Evolutionary conservation across 1,140 invertebrate species (phyloP).

Genomic region (Bombus impatiens): DNA sequence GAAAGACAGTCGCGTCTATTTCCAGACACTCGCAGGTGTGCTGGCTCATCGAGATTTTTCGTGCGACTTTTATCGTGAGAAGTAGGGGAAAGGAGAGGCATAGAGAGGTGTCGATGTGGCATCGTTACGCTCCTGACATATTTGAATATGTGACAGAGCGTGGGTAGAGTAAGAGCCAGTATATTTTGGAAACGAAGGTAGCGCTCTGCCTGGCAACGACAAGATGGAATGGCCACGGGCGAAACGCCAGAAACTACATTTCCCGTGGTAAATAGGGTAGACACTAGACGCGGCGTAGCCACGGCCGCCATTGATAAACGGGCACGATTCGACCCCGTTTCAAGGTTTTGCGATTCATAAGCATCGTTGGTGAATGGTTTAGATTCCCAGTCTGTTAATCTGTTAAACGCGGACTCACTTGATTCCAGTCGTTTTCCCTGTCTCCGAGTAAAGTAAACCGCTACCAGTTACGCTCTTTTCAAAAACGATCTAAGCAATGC

Average conservation of each 20-base stretch:
- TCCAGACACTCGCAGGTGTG: too few relatives aligned
- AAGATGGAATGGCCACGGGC: constrained; percentile 49
- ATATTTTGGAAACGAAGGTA: constrained; percentile 75
- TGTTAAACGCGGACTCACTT: neutral
- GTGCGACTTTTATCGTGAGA: too few relatives aligned
- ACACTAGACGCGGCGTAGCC: constrained; percentile 13
- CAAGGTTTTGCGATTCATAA: constrained; percentile 52
- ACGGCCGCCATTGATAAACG: constrained; percentile 47
- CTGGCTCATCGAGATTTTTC: too few relatives aligned
- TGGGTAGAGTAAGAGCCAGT: constrained; percentile 47
- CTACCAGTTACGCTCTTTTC: too few relatives aligned
- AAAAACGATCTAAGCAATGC: neutral
- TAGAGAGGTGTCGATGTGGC: too few relatives aligned
- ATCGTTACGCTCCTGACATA: constrained; percentile 55
- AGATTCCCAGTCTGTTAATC: neutral
- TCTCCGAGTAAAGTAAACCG: neutral
- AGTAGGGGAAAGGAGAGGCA: too few relatives aligned
- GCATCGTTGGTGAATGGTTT: constrained; percentile 16
- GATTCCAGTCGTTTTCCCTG: neutral
- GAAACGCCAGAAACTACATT: constrained; percentile 58
- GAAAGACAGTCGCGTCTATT: too few relatives aligned
- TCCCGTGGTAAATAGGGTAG: constrained; percentile 43
- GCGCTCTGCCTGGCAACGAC: constrained; percentile 64
- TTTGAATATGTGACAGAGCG: constrained; percentile 22
- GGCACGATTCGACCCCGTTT: constrained; percentile 32